phyloP scores from a whole-genome alignment of 2,797 vertebrate species.

The Mormyrus proboscirostris region DNA sequence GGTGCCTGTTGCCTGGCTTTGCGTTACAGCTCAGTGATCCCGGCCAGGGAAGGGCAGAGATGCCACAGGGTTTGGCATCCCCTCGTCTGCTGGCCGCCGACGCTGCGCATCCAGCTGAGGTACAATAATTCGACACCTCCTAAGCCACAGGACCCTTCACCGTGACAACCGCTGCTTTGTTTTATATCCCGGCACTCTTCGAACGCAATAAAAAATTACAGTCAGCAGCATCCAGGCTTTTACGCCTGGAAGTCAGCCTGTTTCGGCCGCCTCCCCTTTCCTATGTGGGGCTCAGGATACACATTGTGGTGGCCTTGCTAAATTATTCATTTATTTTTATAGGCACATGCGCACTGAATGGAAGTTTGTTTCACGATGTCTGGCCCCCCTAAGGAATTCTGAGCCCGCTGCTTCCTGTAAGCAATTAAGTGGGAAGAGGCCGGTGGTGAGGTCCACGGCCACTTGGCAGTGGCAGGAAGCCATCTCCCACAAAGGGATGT shows the following conservation, averaged over 20 bases:
- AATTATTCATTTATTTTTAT: constrained; percentile 70
- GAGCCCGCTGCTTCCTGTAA: constrained; percentile 64
- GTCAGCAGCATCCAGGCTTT: constrained; percentile 75
- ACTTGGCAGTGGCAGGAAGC: constrained; percentile 63
- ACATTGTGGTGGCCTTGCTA: constrained; percentile 71
- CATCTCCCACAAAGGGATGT: constrained; percentile 53
- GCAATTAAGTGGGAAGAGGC: constrained; percentile 60
- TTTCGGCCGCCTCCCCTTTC: constrained; percentile 55
- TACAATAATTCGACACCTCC: constrained; percentile 79
- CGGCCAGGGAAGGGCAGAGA: constrained; percentile 58
- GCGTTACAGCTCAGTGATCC: constrained; percentile 48
- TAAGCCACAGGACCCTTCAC: constrained; percentile 66
- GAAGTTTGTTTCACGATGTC: constrained; percentile 61
- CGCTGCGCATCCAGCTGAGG: constrained; percentile 70
- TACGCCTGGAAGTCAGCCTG: constrained; percentile 52
- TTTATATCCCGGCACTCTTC: constrained; percentile 62
- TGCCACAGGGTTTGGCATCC: constrained; percentile 68
- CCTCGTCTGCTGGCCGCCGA: constrained; percentile 55
- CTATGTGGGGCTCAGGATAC: constrained; percentile 70
- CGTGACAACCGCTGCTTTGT: constrained; percentile 74
- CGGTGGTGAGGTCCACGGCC: constrained; percentile 64
- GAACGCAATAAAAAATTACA: constrained; percentile 70
- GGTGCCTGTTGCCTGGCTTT: constrained; percentile 46
- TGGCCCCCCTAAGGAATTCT: constrained; percentile 62
- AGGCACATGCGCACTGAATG: constrained; percentile 62